Evolutionary conservation across 1,140 invertebrate species (phyloP).

Genomic region (Cotesia vestalis): DNA sequence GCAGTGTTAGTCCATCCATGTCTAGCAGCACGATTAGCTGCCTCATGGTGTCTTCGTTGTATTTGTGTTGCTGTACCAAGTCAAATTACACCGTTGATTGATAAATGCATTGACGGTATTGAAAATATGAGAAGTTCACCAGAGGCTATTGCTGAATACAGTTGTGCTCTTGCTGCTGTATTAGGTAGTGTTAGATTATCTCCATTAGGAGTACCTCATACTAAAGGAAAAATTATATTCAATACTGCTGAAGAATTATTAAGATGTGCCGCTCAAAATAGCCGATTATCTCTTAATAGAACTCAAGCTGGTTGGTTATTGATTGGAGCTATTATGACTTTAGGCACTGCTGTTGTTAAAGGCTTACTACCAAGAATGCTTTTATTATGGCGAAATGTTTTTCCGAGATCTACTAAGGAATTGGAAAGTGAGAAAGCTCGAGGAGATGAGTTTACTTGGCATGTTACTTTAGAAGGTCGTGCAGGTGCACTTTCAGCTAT

Average conservation of each 20-base stretch:
- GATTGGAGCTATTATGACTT: slow-evolving; percentile 95
- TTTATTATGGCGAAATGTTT: slow-evolving; percentile 96
- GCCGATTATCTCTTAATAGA: slow-evolving; percentile 90
- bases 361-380: slow-evolving; percentile 91
- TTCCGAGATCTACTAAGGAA: slow-evolving; percentile 94
- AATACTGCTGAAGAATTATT: slow-evolving; percentile 96
- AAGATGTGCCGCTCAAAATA: slow-evolving; percentile 96
- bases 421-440: slow-evolving; percentile 96
- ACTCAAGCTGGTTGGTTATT: slow-evolving; percentile 98
- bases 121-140: slow-evolving; percentile 90
- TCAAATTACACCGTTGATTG: slow-evolving; percentile 91
- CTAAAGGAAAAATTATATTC: slow-evolving; percentile 94
- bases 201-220: slow-evolving; percentile 94
- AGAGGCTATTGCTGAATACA: slow-evolving; percentile 94
- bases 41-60: slow-evolving; percentile 93
- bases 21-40: slow-evolving; percentile 88
- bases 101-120: slow-evolving; percentile 85
- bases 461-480: slow-evolving; percentile 95
- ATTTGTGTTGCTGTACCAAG: slow-evolving; percentile 93
- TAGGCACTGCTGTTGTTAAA: slow-evolving; percentile 89
- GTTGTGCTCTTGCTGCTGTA: slow-evolving; percentile 90
- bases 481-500: slow-evolving; percentile 95
- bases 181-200: slow-evolving; percentile 90
- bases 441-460: slow-evolving; percentile 99
- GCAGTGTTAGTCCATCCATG: slow-evolving; percentile 92